Base-by-base conservation (phyloP, 2,888 invertebrate genomes). In the Zootermopsis nevadensis region DNA sequence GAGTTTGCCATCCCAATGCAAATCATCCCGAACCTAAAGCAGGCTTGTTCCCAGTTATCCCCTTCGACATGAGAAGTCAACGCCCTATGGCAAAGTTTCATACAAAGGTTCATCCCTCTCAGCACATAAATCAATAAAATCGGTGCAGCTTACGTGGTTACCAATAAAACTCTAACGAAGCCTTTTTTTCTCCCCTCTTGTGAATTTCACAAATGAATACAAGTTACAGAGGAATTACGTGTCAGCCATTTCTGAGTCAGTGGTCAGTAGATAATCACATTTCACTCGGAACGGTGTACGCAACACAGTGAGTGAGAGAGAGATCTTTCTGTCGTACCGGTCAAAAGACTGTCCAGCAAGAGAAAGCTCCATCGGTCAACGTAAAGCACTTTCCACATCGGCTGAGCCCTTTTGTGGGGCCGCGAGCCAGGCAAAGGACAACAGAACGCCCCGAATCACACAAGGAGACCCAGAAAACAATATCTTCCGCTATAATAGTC, bases 201-300 rank as follows among this genome's bases (percentile, higher is more conserved):
- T 69, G 77, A 82, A 82, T 82, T 82, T 82, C 82, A 82, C 82
- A 82, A 82, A 82, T 82, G 82, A 82, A 84, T 82, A 84, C 82
- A 84, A 84, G 83, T 81, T 67, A 83, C 81, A 69, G 82, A 82
- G 82, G 77, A 69, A 82, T 77, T 77, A 76, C 77, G 77, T 79
- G 77, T 69, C 77, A 60, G 84, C 80, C 82, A 79, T 84, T 84
- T 84, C 84, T 83, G 84, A 81, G 79, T 81, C 83, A 84, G 81
- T 84, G 84, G 81, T 80, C 80, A 66, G 81, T 81, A 72, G 80
- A 67, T 83, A 84, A 84, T 84, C 84, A 82, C 76, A 67, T 83
- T 80, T 69, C 74, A 69, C 74, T 80, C 80, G 77, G 77, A 77
- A 27, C 31, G 35, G 55, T 35, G 79, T 53, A 31, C 55, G 55